Conservation (phyloP, 2,797 vertebrate genomes). For the Jordanella pulchra region DNA sequence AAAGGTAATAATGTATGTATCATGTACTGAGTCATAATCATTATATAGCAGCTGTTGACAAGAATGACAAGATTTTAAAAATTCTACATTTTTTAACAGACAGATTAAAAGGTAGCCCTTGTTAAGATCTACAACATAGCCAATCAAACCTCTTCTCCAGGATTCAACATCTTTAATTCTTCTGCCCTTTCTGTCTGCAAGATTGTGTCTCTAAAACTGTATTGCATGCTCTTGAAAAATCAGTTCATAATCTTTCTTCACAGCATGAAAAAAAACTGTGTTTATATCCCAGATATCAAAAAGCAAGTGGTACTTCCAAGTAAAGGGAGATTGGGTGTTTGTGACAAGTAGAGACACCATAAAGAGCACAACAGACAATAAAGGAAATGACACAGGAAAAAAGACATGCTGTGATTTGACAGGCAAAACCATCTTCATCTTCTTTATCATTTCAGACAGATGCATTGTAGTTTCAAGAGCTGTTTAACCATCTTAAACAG, state of each 20-base stretch:
- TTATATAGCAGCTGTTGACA: no score
- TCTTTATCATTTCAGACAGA: neutral
- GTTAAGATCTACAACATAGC: neutral
- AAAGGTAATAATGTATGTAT: no score
- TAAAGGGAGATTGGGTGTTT: neutral
- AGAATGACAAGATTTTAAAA: neutral
- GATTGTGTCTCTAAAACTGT: neutral
- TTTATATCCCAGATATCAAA: neutral
- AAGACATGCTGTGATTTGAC: neutral
- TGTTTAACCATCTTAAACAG: neutral
- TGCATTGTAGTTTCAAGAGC: neutral
- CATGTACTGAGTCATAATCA: no score
- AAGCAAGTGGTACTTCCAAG: neutral
- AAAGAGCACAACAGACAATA: neutral
- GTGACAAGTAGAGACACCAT: neutral
- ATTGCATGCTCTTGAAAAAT: neutral
- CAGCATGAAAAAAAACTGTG: neutral
- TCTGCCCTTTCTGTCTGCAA: neutral
- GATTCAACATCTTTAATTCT: neutral
- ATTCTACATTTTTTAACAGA: neutral
- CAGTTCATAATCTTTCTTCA: neutral
- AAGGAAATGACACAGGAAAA: neutral
- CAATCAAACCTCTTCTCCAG: neutral
- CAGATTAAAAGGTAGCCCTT: no score
- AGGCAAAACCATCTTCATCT: neutral